These are phyloP conservation scores for Blastobasis lacticolella DNA, from an alignment of 2,888 invertebrate species.

Conservation along the genomic window DNA sequence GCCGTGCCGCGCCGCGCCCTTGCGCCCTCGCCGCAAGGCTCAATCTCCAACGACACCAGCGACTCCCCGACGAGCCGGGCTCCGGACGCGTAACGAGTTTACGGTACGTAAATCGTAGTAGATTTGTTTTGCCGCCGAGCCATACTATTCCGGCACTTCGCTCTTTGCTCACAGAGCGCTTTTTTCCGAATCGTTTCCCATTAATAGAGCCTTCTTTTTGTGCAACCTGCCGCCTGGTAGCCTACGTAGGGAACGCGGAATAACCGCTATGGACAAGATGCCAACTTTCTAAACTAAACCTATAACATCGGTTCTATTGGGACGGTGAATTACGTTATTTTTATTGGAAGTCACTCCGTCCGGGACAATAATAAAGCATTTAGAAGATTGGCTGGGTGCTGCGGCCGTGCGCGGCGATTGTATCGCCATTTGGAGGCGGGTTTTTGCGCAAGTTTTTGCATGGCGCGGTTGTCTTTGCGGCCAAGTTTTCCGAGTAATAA, in stretches of 20 bases:
- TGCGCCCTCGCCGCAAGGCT: constrained; percentile 44
- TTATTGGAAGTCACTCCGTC: constrained; percentile 49
- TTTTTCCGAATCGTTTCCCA: constrained; percentile 57
- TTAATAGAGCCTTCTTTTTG: constrained; percentile 65
- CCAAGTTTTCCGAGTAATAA: constrained; percentile 47
- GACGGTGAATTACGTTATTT: constrained; percentile 61
- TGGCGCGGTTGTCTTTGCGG: constrained; percentile 32
- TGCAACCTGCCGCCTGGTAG: constrained; percentile 46
- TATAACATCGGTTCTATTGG: constrained; percentile 52
- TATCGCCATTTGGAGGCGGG: constrained; percentile 23
- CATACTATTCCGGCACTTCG: constrained; percentile 63
- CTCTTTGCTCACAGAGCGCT: constrained; percentile 47
- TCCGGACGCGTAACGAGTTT: constrained; percentile 66
- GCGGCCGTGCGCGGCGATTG: constrained; percentile 16
- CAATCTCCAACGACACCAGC: constrained; percentile 36
- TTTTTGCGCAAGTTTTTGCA: constrained; percentile 31
- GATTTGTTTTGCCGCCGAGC: constrained; percentile 62
- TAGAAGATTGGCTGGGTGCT: constrained; percentile 51
- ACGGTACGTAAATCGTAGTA: constrained; percentile 71
- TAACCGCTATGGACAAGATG: constrained; percentile 68
- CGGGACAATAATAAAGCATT: constrained; percentile 53
- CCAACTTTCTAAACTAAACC: constrained; percentile 71
- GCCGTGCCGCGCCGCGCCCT: constrained; percentile 28
- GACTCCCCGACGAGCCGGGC: constrained; percentile 45
- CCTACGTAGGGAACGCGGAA: constrained; percentile 59